These are phyloP conservation scores for Tolypeutes matacus DNA, from an alignment of 2,797 vertebrate species.

Conservation along the genomic window DNA sequence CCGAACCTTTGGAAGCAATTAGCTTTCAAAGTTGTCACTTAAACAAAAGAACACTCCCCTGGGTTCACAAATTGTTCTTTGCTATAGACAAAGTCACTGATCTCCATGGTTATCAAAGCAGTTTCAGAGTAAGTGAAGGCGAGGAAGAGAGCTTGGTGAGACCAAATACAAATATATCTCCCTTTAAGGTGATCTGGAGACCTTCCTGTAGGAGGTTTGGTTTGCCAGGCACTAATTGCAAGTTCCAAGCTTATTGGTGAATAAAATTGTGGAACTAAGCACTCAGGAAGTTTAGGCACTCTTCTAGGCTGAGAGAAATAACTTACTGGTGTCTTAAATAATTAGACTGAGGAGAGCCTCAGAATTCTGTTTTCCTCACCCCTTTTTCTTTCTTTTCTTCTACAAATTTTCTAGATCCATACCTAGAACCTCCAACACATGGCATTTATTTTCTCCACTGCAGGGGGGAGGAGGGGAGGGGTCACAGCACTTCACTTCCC, in stretches of 20 bases:
- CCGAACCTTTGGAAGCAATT: slow-evolving; percentile 30
- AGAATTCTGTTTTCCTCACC: neutral
- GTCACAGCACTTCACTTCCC: neutral
- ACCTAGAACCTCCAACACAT: neutral
- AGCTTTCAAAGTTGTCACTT: neutral
- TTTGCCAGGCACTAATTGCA: neutral
- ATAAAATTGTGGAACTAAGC: neutral
- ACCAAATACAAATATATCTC: neutral
- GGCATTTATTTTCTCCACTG: slow-evolving; percentile 1
- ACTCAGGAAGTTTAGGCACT: neutral
- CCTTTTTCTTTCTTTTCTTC: neutral
- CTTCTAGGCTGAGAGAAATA: neutral
- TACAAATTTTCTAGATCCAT: slow-evolving; percentile 29
- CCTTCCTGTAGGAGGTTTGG: slow-evolving; percentile 8
- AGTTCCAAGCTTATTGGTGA: neutral
- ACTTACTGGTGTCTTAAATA: neutral
- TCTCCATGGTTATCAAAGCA: neutral
- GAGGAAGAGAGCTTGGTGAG: neutral
- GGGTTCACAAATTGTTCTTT: neutral
- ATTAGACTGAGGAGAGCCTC: neutral
- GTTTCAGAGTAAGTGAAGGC: neutral
- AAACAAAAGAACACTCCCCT: neutral
- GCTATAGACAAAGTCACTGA: neutral
- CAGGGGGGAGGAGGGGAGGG: rapidly evolving
- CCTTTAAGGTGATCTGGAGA: slow-evolving; percentile 6